phyloP scores from a whole-genome alignment of 2,113 vertebrate genomes.

The Ophiodon elongatus region DNA sequence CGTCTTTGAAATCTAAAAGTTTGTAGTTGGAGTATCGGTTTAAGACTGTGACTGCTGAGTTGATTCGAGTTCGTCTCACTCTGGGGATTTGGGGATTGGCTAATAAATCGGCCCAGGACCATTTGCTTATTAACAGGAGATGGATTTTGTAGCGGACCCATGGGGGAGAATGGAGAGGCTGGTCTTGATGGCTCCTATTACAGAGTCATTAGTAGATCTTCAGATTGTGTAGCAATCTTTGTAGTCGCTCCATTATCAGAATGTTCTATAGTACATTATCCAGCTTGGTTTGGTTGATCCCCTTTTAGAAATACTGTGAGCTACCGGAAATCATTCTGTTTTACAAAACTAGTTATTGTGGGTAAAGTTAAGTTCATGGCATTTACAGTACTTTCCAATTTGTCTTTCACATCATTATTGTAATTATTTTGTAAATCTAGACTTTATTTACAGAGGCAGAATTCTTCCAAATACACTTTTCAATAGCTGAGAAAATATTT shows the following conservation, averaged over 20 bases:
- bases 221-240: constrained; percentile 37
- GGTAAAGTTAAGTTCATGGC: neutral
- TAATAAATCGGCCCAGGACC: constrained; percentile 58
- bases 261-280: constrained; percentile 1
- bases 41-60: constrained; percentile 53
- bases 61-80: constrained; percentile 40
- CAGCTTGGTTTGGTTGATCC: neutral
- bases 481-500: neutral
- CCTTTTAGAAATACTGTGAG: neutral
- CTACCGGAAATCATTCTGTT: neutral
- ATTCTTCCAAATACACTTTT: neutral
- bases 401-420: neutral
- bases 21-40: constrained; percentile 30
- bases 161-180: constrained; percentile 44
- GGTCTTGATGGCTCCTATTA: constrained; percentile 66
- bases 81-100: constrained; percentile 54
- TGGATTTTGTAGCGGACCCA: constrained; percentile 67
- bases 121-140: constrained; percentile 75
- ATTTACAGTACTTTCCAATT: neutral
- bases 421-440: neutral
- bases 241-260: constrained; percentile 31
- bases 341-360: neutral
- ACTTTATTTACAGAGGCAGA: neutral
- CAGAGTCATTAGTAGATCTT: constrained; percentile 63
- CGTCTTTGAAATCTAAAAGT: constrained; percentile 26